These are phyloP conservation scores for Schizopygopsis pylzovi DNA, from an alignment of 2,797 vertebrate genomes.

Conservation along the genomic window DNA sequence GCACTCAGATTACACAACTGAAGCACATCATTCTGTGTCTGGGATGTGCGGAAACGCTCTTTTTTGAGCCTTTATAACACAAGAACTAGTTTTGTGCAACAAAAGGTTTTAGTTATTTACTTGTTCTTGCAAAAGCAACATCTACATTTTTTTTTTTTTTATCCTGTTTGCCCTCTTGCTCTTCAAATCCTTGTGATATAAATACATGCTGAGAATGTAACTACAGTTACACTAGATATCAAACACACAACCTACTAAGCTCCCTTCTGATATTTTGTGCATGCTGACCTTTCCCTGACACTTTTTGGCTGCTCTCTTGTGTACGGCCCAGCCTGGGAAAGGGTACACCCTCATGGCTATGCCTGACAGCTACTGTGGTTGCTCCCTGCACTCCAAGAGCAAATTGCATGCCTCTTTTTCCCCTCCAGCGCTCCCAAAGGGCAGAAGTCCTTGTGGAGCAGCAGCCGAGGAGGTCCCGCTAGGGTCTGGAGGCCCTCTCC, in stretches of 20 bases:
- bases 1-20: not conserved
- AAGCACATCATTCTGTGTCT: not conserved
- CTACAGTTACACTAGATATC: conserved; percentile 28
- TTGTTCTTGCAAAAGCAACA: not conserved
- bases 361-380: not conserved
- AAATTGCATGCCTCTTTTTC: not conserved
- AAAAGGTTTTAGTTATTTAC: not conserved
- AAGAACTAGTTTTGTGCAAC: not conserved
- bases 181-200: conserved; percentile 14
- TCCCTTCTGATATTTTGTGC: conserved; percentile 44
- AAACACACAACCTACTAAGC: not conserved
- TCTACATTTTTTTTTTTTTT: no score
- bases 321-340: not conserved
- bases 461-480: not conserved
- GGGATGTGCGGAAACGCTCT: not conserved
- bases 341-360: conserved; percentile 20
- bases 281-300: conserved; percentile 43
- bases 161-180: conserved; percentile 20
- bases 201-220: not conserved
- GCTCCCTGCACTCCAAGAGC: not conserved
- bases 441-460: conserved; percentile 1
- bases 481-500: not conserved
- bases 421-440: not conserved
- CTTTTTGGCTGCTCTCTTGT: conserved; percentile 8
- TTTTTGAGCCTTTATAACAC: not conserved